Evolutionary conservation across 1,140 invertebrate genomes (phyloP).

Genomic region (Portunus trituberculatus): DNA sequence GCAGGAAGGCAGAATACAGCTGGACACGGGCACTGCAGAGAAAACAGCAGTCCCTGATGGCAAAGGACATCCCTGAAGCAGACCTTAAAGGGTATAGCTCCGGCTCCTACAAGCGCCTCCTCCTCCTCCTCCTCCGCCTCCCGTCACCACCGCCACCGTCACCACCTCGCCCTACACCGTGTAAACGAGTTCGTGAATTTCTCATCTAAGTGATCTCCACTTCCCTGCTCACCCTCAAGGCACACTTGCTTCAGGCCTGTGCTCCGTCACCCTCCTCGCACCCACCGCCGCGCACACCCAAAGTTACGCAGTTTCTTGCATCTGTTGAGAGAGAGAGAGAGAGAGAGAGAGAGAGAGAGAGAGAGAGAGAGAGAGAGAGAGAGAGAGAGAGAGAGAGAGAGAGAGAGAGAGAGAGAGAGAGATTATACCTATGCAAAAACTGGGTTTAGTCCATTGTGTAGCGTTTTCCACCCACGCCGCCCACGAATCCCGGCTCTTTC

Average conservation of each 20-base stretch:
- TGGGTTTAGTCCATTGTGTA: neutral
- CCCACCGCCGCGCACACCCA: no score
- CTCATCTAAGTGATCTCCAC: neutral
- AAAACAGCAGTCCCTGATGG: neutral
- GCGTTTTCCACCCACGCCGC: neutral
- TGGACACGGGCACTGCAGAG: neutral
- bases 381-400: no score
- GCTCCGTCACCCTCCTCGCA: no score
- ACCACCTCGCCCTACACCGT: neutral
- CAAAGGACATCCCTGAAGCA: neutral
- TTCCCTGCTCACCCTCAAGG: neutral
- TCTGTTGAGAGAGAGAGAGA: no score
- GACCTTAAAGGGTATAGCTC: conserved; percentile 21
- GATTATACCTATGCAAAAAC: neutral
- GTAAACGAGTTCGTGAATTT: neutral
- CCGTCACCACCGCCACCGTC: neutral
- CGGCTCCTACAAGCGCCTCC: neutral
- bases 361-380: no score
- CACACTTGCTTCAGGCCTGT: neutral
- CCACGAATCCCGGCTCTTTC: neutral
- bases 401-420: no score
- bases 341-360: no score
- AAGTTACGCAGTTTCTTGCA: no score
- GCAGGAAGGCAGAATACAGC: neutral
- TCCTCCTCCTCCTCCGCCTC: neutral